Conservation (phyloP, 2,113 vertebrate genomes). For the Corythoichthys intestinalis region DNA sequence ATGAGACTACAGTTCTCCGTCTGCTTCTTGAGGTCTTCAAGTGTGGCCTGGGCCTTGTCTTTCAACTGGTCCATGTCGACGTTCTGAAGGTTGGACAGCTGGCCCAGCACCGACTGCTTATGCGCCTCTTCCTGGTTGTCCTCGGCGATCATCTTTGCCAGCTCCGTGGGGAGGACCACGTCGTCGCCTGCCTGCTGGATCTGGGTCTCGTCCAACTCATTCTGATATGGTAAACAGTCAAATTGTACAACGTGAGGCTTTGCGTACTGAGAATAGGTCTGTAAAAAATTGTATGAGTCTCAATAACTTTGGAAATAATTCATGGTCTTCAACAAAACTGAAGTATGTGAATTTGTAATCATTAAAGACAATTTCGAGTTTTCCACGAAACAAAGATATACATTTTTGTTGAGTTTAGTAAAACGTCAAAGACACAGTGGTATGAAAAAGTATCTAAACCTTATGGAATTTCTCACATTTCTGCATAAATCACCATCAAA, state of each 20-base stretch:
- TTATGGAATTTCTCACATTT: too few species aligned
- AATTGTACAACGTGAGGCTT: not conserved
- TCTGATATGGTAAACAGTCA: conserved; percentile 63
- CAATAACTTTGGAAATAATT: too few species aligned
- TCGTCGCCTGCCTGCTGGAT: conserved; percentile 91
- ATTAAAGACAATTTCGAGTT: not conserved
- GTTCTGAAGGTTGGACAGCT: conserved; percentile 91
- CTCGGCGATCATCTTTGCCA: conserved; percentile 97
- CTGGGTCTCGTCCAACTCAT: conserved; percentile 87
- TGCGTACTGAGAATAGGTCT: too few species aligned
- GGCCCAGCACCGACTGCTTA: conserved; percentile 87
- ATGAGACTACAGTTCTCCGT: conserved; percentile 92
- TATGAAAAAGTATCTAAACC: too few species aligned
- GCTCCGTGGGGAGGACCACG: conserved; percentile 86
- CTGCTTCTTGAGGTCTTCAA: conserved; percentile 93
- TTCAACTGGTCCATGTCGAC: conserved; percentile 92
- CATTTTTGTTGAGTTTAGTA: too few species aligned
- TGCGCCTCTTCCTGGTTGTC: conserved; percentile 90
- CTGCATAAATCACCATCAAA: too few species aligned
- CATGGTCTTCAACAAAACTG: not conserved
- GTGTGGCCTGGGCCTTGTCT: conserved; percentile 90
- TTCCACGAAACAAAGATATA: not conserved
- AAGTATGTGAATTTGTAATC: not conserved
- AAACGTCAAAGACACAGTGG: too few species aligned
- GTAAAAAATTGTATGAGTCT: too few species aligned